These are phyloP conservation scores for Xenentodon cancila DNA, from an alignment of 2,797 vertebrate genomes.

Conservation along the genomic window DNA sequence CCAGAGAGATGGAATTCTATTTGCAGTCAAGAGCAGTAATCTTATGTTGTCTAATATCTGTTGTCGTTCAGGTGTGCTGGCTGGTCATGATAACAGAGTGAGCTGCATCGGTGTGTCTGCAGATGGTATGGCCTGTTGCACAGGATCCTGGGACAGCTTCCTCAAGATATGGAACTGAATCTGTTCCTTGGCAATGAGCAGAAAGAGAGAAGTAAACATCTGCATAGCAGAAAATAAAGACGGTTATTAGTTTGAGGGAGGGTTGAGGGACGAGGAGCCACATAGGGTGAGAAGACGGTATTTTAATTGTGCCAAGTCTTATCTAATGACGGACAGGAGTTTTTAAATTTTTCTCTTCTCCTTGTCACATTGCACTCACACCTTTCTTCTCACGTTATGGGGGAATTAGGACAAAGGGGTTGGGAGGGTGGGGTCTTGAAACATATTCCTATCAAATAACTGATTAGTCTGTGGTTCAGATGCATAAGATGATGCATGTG, in stretches of 20 bases:
- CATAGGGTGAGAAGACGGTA: slow-evolving; percentile 55
- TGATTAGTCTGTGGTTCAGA: slow-evolving; percentile 45
- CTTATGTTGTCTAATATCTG: background rate
- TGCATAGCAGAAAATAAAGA: slow-evolving; percentile 40
- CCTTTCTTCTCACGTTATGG: slow-evolving; percentile 54
- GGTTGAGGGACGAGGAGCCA: slow-evolving; percentile 40
- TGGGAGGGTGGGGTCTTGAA: slow-evolving; percentile 21
- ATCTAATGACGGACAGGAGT: slow-evolving; percentile 61
- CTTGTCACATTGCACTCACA: slow-evolving; percentile 50
- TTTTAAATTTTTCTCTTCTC: slow-evolving; percentile 56
- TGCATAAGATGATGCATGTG: slow-evolving; percentile 50
- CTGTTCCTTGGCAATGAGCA: slow-evolving; percentile 23
- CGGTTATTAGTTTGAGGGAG: slow-evolving; percentile 37
- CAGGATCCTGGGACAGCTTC: slow-evolving; percentile 99
- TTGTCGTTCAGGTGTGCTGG: slow-evolving; percentile 86
- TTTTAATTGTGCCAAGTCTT: slow-evolving; percentile 77
- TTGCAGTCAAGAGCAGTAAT: no score
- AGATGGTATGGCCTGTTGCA: slow-evolving; percentile 96
- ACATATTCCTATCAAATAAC: slow-evolving; percentile 41
- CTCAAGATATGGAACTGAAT: slow-evolving; percentile 96
- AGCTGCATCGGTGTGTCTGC: slow-evolving; percentile 94
- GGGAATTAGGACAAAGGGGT: slow-evolving; percentile 24
- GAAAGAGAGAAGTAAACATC: slow-evolving; percentile 33
- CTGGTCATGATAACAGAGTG: slow-evolving; percentile 97
- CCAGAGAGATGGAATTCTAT: background rate